Percentiles rank a stretch among this genome's conserved stretches.
Conservation (phyloP, 2,888 invertebrate genomes). For the Sialis lutaria region DNA sequence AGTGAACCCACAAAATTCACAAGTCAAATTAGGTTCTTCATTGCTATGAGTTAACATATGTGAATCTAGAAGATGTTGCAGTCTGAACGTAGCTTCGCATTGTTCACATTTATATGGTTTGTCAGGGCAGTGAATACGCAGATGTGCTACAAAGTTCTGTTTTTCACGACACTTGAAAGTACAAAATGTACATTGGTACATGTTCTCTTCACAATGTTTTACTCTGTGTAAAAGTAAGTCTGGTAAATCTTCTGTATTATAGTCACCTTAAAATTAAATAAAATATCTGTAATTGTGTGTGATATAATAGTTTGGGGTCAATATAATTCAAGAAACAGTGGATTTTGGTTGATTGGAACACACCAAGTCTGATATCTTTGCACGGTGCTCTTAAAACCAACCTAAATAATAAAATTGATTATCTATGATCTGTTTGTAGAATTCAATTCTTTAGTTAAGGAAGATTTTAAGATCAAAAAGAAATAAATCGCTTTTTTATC, state of each 20-base stretch:
- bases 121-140: conserved; percentile 37
- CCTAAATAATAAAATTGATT: too few species aligned
- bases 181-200: conserved; percentile 33
- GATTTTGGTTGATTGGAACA: too few species aligned
- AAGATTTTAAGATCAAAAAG: too few species aligned
- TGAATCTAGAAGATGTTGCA: conserved; percentile 37
- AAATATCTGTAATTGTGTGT: not conserved
- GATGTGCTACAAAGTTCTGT: conserved; percentile 37
- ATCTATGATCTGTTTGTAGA: too few species aligned
- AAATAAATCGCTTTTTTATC: too few species aligned
- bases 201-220: conserved; percentile 31
- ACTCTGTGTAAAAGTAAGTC: conserved; percentile 39
- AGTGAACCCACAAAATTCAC: conserved; percentile 48
- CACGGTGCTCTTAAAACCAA: too few species aligned
- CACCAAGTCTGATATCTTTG: too few species aligned
- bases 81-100: conserved; percentile 38
- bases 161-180: conserved; percentile 37
- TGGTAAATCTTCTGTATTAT: conserved; percentile 27
- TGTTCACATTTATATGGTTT: conserved; percentile 37
- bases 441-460: too few species aligned
- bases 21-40: conserved; percentile 34
- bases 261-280: conserved; percentile 18
- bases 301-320: conserved; percentile 6
- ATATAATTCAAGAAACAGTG: too few species aligned
- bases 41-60: conserved; percentile 35